A percentile compares a stretch with the other conserved stretches of the same genome.
These are phyloP conservation scores for Atlantisia rogersi DNA, from an alignment of 2,113 vertebrate genomes.

Conservation along the genomic window DNA sequence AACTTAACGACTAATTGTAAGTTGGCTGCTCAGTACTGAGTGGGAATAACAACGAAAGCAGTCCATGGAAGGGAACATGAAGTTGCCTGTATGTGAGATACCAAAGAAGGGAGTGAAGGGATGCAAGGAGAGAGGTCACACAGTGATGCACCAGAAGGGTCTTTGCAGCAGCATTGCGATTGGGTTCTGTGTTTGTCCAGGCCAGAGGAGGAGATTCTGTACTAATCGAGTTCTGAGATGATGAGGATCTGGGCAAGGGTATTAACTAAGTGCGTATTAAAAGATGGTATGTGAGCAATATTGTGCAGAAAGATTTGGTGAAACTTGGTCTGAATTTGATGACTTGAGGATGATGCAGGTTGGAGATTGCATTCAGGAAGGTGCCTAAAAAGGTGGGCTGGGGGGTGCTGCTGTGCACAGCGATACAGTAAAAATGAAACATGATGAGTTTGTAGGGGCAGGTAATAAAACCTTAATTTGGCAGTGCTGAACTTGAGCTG, in stretches of 20 bases:
- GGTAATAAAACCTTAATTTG: neutral
- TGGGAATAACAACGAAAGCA: neutral
- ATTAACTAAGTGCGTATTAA: neutral
- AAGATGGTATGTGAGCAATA: neutral
- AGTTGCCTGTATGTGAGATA: neutral
- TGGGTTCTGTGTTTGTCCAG: neutral
- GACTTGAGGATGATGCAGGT: neutral
- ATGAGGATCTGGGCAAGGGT: neutral
- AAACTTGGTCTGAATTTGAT: neutral
- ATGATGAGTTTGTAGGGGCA: neutral
- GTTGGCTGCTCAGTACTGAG: neutral
- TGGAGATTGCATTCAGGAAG: neutral
- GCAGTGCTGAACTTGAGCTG: neutral
- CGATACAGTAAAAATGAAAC: neutral
- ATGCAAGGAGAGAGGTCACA: neutral
- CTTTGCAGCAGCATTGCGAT: neutral
- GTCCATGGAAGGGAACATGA: neutral
- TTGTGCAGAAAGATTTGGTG: neutral
- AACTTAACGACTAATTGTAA: neutral
- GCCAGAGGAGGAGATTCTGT: neutral
- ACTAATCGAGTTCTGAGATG: neutral
- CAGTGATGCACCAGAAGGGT: neutral
- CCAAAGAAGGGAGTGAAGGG: neutral
- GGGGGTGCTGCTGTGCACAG: neutral
- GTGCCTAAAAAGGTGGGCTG: neutral